phyloP scores from a whole-genome alignment of 2,888 invertebrate genomes.

The Callyntrura guangdongensis region DNA sequence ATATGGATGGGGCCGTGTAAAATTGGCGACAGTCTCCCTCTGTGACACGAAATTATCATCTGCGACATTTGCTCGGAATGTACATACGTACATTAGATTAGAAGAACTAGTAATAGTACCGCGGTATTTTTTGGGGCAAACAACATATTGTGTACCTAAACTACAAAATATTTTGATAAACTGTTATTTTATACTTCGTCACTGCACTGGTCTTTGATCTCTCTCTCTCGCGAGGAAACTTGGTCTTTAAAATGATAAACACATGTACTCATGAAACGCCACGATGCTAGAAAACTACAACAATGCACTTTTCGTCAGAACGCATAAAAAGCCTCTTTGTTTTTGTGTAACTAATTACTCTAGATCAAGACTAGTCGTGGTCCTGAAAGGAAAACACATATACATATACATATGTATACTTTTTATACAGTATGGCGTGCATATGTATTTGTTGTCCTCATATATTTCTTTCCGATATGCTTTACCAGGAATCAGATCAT shows the following conservation, averaged over 20 bases:
- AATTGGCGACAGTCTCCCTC: conserved; percentile 1
- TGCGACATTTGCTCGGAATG: no score
- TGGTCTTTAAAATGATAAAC: conserved; percentile 7
- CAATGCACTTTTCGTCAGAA: conserved; percentile 21
- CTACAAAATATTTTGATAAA: background rate
- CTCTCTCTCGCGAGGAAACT: background rate
- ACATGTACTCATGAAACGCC: background rate
- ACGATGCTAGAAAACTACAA: background rate
- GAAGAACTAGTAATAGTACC: no score
- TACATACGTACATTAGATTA: no score
- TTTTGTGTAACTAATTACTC: conserved; percentile 39
- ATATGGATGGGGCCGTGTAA: background rate
- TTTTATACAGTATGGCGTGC: no score
- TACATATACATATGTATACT: no score
- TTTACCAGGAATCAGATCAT: background rate
- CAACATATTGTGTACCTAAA: background rate
- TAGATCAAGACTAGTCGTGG: background rate
- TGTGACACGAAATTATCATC: background rate
- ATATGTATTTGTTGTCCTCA: no score
- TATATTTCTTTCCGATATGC: background rate
- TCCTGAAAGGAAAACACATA: conserved; percentile 2
- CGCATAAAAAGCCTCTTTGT: conserved; percentile 41
- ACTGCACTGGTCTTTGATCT: background rate
- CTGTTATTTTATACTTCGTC: background rate
- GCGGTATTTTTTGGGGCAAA: no score